Evolutionary conservation across 2,797 vertebrate genomes (phyloP).

Genomic region (Danio choprae): DNA sequence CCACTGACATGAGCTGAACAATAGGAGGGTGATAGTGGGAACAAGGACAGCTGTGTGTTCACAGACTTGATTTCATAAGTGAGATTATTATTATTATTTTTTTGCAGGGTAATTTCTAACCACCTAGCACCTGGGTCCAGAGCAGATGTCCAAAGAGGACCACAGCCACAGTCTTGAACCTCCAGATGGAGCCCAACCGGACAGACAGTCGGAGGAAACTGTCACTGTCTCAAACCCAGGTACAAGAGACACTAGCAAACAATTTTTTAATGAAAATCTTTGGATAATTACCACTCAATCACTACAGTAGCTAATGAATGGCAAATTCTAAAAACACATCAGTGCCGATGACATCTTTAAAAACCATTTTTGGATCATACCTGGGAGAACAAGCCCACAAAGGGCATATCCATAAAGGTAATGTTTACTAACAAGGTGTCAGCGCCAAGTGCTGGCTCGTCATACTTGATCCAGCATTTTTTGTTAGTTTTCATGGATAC

Average conservation of each 20-base stretch:
- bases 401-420: too few species aligned
- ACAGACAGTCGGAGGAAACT: constrained; percentile 35
- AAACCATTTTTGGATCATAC: too few species aligned
- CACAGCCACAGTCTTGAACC: constrained; percentile 74
- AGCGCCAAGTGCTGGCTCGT: too few species aligned
- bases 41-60: constrained; percentile 41
- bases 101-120: constrained; percentile 52
- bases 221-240: constrained; percentile 52
- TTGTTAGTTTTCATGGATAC: too few species aligned
- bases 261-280: background rate
- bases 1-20: constrained; percentile 8
- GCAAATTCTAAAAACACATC: too few species aligned
- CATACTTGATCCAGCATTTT: too few species aligned
- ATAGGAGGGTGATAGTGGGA: constrained; percentile 36
- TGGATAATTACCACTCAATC: background rate
- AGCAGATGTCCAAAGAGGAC: constrained; percentile 88
- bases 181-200: constrained; percentile 75
- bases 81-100: constrained; percentile 18
- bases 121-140: constrained; percentile 65
- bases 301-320: too few species aligned
- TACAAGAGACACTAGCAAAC: constrained; percentile 31
- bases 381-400: too few species aligned
- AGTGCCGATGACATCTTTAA: too few species aligned
- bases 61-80: constrained; percentile 39
- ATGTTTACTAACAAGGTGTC: too few species aligned